Evolutionary conservation across 2,113 vertebrate species (phyloP), one percentile per base, ranked within the genome.

Genomic region (Labeo rohita): DNA sequence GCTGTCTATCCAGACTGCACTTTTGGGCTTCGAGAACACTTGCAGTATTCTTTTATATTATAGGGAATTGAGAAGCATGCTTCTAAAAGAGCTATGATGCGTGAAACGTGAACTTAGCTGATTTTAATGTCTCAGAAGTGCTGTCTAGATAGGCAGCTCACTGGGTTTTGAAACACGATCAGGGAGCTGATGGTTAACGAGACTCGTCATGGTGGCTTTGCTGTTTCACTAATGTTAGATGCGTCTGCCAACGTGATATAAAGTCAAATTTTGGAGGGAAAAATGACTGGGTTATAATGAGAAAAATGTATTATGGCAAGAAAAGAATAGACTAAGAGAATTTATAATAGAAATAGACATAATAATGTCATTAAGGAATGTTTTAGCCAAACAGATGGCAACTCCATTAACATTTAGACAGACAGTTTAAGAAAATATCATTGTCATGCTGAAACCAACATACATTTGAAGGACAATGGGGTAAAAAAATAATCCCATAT

Each of bases 121-220:
- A 49, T 18, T 34, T 49, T 6, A 49, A 66, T 16, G 39, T 0
- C 7, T 28, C 49, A 52, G 18, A 8, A 12, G 39, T 54, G 65
- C 6, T 54, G 47, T 70, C 65, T 83, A 70, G 5, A 1, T 54
- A 72, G 65, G 49, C 13, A 72, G 47, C 65, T 39, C 18, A 36
- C 9, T n/a, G n/a, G 23, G 11, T 12, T 70, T 83, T 54, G 16
- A 83, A 70, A n/a, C 65, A 36, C 80, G 39, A 23, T 65, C 65
- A 36, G 77, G 15, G 16, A 66, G 23, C 1, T 34, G 16, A 21
- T 4, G 6, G 63, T 70, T 72, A 54, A 54, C 47, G 18, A 8
- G 8, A 50, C 61, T 66, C 61, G 15, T 83, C 80, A 39, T 39
- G 28, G 49, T 72, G 63, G 49, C n/a, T 52, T 83, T 54, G 63